Base-by-base conservation (phyloP, 1,140 invertebrate genomes). In the Bombus fervidus region DNA sequence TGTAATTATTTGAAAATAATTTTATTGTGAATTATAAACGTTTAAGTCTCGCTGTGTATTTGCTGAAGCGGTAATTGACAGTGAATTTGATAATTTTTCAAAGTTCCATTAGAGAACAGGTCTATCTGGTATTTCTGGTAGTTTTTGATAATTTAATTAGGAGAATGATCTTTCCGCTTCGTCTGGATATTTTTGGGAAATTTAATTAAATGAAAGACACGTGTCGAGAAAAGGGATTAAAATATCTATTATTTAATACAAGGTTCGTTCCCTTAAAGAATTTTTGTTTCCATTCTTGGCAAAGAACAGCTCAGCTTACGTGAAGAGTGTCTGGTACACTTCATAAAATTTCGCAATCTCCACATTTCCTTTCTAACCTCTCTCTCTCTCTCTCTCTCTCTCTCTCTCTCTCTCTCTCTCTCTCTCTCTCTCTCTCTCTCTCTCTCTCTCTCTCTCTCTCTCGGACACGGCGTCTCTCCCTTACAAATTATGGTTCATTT, bases 341-440 rank as follows among this genome's bases (percentile, higher is more conserved):
- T 83, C 64, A 71, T 83, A 83, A 83, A 83, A 83, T 78, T 59
- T 57, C 41, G 34, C 82, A 71, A 78, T 71, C 82, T 78, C 37
- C 64, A 69, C 76, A 78, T 69, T 59, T 78, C 75, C 78, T 80
- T 80, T 62, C 78, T 5, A 22, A 43, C 31, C 34, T 68, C 28
- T 59, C 34, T 37, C 34, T 37, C 34, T 43, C 41, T 12, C 41
- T 62, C 28, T 66, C 15, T n/a, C 25, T 12, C 13, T 43, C 41
- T 12, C 41, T 62, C 28, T 66, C 15, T n/a, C 25, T 12, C 13
- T 43, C 12, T 10, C 34, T 68, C 25, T 59, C 34, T 34, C 34
- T 34, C 34, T 34, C 57, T 59, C 25, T 59, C 57, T 28, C 57
- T 28, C 18, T 10, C 57, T 59, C n/a, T 15, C 59, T 62, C 28